A percentile compares a stretch with the other conserved stretches of the same genome.
Conservation (phyloP, 2,113 vertebrate genomes). For the Collichthys lucidus region DNA sequence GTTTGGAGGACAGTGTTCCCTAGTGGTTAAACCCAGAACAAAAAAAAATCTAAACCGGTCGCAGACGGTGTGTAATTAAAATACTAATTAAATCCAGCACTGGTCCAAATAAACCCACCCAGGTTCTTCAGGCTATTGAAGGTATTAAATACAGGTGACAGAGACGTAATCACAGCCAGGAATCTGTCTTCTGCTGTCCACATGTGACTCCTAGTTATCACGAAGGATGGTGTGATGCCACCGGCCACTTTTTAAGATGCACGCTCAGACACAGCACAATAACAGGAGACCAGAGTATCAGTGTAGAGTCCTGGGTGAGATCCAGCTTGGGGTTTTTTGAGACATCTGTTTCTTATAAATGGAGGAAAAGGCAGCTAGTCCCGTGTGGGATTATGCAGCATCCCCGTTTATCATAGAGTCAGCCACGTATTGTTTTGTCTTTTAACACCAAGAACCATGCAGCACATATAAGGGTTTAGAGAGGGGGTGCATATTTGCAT, state of each 20-base stretch:
- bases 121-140: constrained; percentile 7
- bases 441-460: background rate
- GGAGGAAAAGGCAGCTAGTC: constrained; percentile 27
- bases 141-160: constrained; percentile 31
- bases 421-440: constrained; percentile 2
- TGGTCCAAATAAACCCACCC: constrained; percentile 27
- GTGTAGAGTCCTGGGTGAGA: constrained; percentile 34
- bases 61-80: constrained; percentile 57
- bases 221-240: background rate
- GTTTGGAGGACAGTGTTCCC: constrained; percentile 42
- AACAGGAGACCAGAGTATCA: constrained; percentile 17
- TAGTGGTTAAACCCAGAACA: constrained; percentile 36
- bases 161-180: constrained; percentile 12
- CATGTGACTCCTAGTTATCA: constrained; percentile 9
- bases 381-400: constrained; percentile 47
- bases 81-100: constrained; percentile 54
- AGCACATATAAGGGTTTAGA: background rate
- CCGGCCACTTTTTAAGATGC: constrained; percentile 23
- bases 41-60: constrained; percentile 11
- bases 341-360: constrained; percentile 57
- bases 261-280: constrained; percentile 22
- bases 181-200: background rate
- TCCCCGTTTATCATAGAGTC: constrained; percentile 16
- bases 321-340: constrained; percentile 36
- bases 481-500: background rate